phyloP scores from a whole-genome alignment of 2,797 vertebrate species.

The Pyrocephalus nanus region DNA sequence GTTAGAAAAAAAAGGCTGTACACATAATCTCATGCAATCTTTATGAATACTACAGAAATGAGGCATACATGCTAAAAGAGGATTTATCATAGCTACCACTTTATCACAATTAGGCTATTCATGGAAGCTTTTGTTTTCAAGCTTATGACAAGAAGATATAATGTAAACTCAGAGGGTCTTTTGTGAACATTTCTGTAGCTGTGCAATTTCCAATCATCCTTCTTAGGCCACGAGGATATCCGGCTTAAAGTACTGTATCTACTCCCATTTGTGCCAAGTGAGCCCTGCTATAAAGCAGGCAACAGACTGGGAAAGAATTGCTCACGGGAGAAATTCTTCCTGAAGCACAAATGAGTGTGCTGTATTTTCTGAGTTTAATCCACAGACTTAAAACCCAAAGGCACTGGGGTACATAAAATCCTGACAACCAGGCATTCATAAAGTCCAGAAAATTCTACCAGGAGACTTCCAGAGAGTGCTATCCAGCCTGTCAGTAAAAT shows the following conservation, averaged over 20 bases:
- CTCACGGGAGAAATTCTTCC: not conserved
- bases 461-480: not conserved
- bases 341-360: not conserved
- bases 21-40: not conserved
- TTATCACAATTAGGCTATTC: not conserved
- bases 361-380: constrained; percentile 26
- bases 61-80: not conserved
- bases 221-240: not conserved
- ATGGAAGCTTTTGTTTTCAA: not conserved
- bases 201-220: not conserved
- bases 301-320: not conserved
- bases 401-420: not conserved
- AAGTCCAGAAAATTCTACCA: not conserved
- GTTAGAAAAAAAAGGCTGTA: not conserved
- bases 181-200: not conserved
- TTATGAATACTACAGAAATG: not conserved
- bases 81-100: not conserved
- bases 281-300: not conserved
- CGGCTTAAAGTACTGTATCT: not conserved
- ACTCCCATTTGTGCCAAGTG: not conserved
- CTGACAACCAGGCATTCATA: not conserved
- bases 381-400: not conserved
- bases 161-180: not conserved
- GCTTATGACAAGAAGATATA: not conserved
- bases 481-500: not conserved